phyloP scores from a whole-genome alignment of 1,140 invertebrate species.

The Calephelis nemesis region DNA sequence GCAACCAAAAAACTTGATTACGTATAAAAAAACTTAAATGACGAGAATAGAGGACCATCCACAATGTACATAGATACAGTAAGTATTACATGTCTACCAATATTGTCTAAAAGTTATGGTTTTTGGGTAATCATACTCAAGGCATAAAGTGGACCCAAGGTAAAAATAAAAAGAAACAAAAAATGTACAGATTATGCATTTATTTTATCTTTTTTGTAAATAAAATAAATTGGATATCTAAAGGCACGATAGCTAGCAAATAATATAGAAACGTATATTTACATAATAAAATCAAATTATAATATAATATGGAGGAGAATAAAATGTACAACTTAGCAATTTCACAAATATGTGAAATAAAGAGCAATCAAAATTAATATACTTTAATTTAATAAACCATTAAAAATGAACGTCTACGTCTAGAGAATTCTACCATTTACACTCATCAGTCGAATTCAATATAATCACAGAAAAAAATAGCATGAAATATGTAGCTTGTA shows the following conservation, averaged over 20 bases:
- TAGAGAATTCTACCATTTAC: conserved; percentile 37
- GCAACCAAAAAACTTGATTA: too few relatives aligned
- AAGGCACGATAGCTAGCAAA: conserved; percentile 63
- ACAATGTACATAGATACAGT: not conserved
- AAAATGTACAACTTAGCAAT: conserved; percentile 73
- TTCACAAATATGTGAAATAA: conserved; percentile 21
- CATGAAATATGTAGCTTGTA: conserved; percentile 33
- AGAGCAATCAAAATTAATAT: conserved; percentile 31
- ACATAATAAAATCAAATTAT: conserved; percentile 60
- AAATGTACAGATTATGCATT: conserved; percentile 52
- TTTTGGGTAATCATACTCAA: conserved; percentile 21
- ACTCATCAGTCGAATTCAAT: conserved; percentile 51
- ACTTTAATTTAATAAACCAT: conserved; percentile 33
- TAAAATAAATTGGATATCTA: conserved; percentile 69
- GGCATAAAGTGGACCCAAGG: conserved; percentile 51
- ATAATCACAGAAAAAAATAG: conserved; percentile 50
- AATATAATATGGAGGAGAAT: conserved; percentile 51
- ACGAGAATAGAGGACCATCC: too few relatives aligned
- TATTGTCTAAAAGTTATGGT: conserved; percentile 1
- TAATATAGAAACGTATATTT: conserved; percentile 66
- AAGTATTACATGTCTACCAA: not conserved
- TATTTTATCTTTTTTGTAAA: conserved; percentile 72
- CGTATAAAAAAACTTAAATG: too few relatives aligned
- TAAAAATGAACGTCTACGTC: conserved; percentile 31
- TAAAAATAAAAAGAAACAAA: conserved; percentile 47